Evolutionary conservation across 1,140 invertebrate genomes (phyloP), one percentile per base, ranked within the genome.

Genomic region (Drosophila saltans): DNA sequence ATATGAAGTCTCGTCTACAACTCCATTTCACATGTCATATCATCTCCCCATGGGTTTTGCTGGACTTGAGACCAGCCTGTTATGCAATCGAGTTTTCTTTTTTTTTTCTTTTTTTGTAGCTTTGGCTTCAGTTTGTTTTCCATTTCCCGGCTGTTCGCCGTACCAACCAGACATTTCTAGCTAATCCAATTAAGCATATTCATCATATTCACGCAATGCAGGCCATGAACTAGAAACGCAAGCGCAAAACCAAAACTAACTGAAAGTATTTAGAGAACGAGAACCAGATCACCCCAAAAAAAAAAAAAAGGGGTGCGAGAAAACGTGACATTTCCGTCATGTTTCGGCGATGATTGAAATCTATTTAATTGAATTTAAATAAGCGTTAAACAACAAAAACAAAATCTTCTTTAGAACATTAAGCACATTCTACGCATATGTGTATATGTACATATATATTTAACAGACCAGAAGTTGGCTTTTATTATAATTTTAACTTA

Each of bases 181-280:
- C 76, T 86, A 86, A 86, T 86, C 83, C 83, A 86, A 86, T 86
- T 86, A 86, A 80, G 80, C 70, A 70, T 70, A 83, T 82, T 86
- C 83, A 80, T 88, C 72, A 86, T 88, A 88, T 82, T 88, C 72
- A 88, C 62, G 69, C 76, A 86, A 88, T 80, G 79, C 82, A 82
- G 83, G 80, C 83, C 76, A 70, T 85, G 71, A 86, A 85, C 82
- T 81, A 86, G 75, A 86, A 80, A 58, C 64, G 48, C 72, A 72
- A 61, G 58, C 48, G 45, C 45, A 52, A 48, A 48, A 10, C 0
- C 21, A 24, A 52, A 52, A 26, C 45, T 26, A 52, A 30, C 28
- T 30, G 45, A 48, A 36, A 36, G 33, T 36, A 36, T 36, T 36
- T 36, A 36, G 33, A 36, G 33, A 36, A 36, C 10, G 45, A 24